Evolutionary conservation across 1,140 invertebrate genomes (phyloP).

Genomic region (Drosophila ananassae): DNA sequence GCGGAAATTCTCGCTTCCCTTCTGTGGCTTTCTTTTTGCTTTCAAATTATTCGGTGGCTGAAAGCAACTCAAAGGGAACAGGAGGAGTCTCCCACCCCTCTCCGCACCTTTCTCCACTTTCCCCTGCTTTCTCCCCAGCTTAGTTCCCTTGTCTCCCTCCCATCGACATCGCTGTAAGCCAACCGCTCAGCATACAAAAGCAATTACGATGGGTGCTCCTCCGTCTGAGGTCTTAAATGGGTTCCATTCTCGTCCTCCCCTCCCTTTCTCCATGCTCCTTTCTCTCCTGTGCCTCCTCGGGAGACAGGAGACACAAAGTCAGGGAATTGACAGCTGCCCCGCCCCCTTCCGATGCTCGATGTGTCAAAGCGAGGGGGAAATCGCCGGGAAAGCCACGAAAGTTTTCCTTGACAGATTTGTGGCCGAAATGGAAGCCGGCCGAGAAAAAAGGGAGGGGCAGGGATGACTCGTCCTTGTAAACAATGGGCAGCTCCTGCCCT

Average conservation of each 20-base stretch:
- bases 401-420: slow-evolving; percentile 30
- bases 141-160: slow-evolving; percentile 42
- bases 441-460: not conserved
- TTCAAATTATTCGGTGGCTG: slow-evolving; percentile 47
- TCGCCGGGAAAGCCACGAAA: slow-evolving; percentile 22
- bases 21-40: slow-evolving; percentile 28
- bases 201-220: slow-evolving; percentile 53
- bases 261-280: not conserved
- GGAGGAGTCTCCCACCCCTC: not conserved
- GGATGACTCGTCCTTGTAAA: slow-evolving; percentile 9
- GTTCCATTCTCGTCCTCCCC: not conserved
- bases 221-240: slow-evolving; percentile 18
- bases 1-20: slow-evolving; percentile 52
- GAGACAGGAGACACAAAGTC: slow-evolving; percentile 25
- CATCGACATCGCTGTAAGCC: slow-evolving; percentile 35
- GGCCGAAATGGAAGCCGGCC: slow-evolving; percentile 9
- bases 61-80: slow-evolving; percentile 23
- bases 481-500: slow-evolving; percentile 5
- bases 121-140: slow-evolving; percentile 4
- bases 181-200: slow-evolving; percentile 61
- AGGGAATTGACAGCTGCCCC: slow-evolving; percentile 19
- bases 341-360: slow-evolving; percentile 19
- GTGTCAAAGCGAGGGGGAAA: slow-evolving; percentile 31
- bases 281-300: not conserved
- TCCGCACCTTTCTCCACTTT: not conserved